Evolutionary conservation across 2,113 vertebrate species (phyloP), one percentile per base, ranked within the genome.

Genomic region (Heterotilapia buettikoferi): DNA sequence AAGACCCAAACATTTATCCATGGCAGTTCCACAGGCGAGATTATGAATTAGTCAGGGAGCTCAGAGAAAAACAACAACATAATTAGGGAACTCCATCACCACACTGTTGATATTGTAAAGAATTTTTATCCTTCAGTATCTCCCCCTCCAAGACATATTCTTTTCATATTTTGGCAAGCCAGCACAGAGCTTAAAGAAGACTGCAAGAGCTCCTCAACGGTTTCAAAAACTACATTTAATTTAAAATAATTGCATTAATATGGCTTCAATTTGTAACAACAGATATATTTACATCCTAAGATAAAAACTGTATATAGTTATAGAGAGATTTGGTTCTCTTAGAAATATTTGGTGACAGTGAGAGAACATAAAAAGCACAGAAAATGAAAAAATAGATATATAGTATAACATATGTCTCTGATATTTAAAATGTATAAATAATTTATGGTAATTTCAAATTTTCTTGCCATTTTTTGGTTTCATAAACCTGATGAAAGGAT

Each of bases 41-140:
- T 92, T 92, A 88, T 76, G 85, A 93, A 94, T 94, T 90, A 93
- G 90, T 92, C 71, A 86, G 54, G 57, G 83, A 84, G 88, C 84
- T 92, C 79, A 87, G 86, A 80, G 73, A 57, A 91, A 92, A 94
- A 91, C 87, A 93, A 88, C 84, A 92, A 83, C 85, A 87, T 93
- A 92, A 94, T 94, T 94, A 94, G 82, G 63, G 82, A 91, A 85
- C 88, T 92, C 61, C 73, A 88, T 87, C 91, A 86, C 47, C 81
- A 80, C 80, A 43, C 52, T 91, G 79, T 90, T 83, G 50, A 59
- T 50, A 45, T 59, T 89, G 68, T 88, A 84, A 84, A 84, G 52
- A 84, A 84, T 91, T 84, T 73, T 86, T 90, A 89, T 89, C 71
- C 86, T 54, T 89, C 84, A 45, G 83, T 83, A 57, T 84, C 47